Base-by-base conservation (phyloP, 2,113 vertebrate genomes). In the Columbina picui region DNA sequence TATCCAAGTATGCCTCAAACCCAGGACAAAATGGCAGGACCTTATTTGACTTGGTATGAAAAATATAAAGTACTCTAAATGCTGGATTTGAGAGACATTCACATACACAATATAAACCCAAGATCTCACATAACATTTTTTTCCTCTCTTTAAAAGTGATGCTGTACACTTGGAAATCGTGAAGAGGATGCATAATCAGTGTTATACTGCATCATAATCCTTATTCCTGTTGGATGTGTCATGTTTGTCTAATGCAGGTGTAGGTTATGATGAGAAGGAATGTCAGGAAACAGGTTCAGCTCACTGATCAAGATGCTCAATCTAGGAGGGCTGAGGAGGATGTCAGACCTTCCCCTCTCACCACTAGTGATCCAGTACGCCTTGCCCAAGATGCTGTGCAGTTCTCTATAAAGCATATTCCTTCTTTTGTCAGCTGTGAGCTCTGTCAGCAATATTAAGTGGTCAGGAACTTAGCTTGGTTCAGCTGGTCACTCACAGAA, bases 11-110 rank as follows among this genome's bases (percentile, higher is more conserved):
- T 63, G 23, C 6, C 41, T 29, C 25, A 65, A 74, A 80, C 61
- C 2, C 12, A 30, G 47, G 9, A 77, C 27, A 73, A 87, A 91
- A 71, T 9, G 32, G 11, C 26, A 70, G 19, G 29, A 47, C 12
- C 9, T 25, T 61, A n/a, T 15, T 20, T 84, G 29, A 34, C 19
- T 23, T 63, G 23, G 8, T 69, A 63, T 10, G 4, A 81, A 91
- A 90, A 65, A 34, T 9, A 13, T 47, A 4, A 61, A 63, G 17
- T 5, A 34, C 7, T 77, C 10, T 61, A 32, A 76, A 55, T 10
- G 38, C 1, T 30, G 4, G 36, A 61, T 3, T 17, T 52, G 11
- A 70, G 21, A 85, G 7, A 53, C 0, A 2, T 41, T 22, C 20
- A 56, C 6, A 49, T 12, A 4, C 3, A 19, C 17, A 69, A 39